These are phyloP conservation scores for Lordiphosa stackelbergi DNA, from an alignment of 1,140 invertebrate species.

Conservation along the genomic window DNA sequence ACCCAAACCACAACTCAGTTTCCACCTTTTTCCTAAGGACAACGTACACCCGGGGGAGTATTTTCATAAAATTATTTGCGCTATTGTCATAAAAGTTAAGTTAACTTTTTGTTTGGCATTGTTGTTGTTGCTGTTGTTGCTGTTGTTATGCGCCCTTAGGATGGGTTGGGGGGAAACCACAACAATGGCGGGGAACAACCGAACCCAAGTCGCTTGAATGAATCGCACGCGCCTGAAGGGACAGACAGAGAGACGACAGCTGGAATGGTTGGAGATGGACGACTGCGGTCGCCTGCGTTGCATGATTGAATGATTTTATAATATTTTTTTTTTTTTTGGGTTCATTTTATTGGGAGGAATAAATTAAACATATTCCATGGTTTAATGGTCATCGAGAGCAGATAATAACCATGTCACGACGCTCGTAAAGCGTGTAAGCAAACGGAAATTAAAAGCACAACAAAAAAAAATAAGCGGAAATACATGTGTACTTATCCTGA, in stretches of 20 bases:
- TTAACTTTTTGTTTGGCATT: conserved; percentile 50
- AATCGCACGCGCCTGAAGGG: conserved; percentile 38
- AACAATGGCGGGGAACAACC: conserved; percentile 35
- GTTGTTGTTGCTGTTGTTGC: conserved; percentile 26
- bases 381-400: too few relatives aligned
- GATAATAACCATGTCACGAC: too few relatives aligned
- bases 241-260: conserved; percentile 3
- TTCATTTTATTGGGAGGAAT: conserved; percentile 44
- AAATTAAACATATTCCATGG: not conserved
- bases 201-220: conserved; percentile 54
- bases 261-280: not conserved
- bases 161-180: conserved; percentile 15
- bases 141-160: conserved; percentile 10
- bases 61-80: conserved; percentile 66
- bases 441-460: too few relatives aligned
- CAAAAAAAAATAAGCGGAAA: too few relatives aligned
- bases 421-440: too few relatives aligned
- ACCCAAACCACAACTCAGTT: too few relatives aligned
- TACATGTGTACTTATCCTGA: too few relatives aligned
- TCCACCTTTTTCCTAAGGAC: not conserved
- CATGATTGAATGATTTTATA: conserved; percentile 70
- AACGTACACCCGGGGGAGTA: conserved; percentile 33
- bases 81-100: conserved; percentile 64
- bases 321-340: conserved; percentile 54
- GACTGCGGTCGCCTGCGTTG: conserved; percentile 31